Evolutionary conservation across 2,797 vertebrate species (phyloP).

Genomic region (Apogon talboti): DNA sequence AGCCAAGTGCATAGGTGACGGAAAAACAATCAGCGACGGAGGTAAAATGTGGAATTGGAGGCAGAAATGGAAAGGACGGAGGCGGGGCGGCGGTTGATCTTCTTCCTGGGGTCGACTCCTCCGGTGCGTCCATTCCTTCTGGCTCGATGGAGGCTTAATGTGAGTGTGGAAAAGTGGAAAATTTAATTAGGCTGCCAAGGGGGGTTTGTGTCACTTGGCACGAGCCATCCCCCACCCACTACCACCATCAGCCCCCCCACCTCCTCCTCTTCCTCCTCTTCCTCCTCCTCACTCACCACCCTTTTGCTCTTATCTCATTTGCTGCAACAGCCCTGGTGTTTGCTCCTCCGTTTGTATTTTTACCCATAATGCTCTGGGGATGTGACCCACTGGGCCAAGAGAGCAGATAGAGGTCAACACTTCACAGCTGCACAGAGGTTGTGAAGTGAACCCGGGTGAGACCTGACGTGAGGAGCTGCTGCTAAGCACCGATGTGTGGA

Average conservation of each 20-base stretch:
- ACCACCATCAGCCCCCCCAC: conserved; percentile 26
- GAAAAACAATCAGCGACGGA: conserved; percentile 5
- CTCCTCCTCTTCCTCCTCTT: neutral
- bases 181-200: conserved; percentile 88
- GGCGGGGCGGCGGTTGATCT: conserved; percentile 38
- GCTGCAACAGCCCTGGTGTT: conserved; percentile 24
- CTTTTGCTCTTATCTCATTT: conserved; percentile 50
- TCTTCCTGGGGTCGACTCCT: conserved; percentile 76
- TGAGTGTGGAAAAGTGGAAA: conserved; percentile 87
- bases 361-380: conserved; percentile 39
- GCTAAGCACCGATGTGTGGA: conserved; percentile 28
- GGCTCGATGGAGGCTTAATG: conserved; percentile 82
- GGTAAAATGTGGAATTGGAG: conserved; percentile 16
- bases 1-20: neutral
- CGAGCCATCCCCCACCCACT: conserved; percentile 59
- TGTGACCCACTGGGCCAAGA: conserved; percentile 52
- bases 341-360: conserved; percentile 35
- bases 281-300: conserved; percentile 16
- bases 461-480: conserved; percentile 32
- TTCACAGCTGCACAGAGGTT: conserved; percentile 45
- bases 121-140: conserved; percentile 77
- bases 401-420: conserved; percentile 64
- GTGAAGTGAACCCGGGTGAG: conserved; percentile 21
- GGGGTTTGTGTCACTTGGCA: conserved; percentile 85
- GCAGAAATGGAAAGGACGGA: neutral